Evolutionary conservation across 2,797 vertebrate genomes (phyloP).

Genomic region (Sarcoramphus papa): DNA sequence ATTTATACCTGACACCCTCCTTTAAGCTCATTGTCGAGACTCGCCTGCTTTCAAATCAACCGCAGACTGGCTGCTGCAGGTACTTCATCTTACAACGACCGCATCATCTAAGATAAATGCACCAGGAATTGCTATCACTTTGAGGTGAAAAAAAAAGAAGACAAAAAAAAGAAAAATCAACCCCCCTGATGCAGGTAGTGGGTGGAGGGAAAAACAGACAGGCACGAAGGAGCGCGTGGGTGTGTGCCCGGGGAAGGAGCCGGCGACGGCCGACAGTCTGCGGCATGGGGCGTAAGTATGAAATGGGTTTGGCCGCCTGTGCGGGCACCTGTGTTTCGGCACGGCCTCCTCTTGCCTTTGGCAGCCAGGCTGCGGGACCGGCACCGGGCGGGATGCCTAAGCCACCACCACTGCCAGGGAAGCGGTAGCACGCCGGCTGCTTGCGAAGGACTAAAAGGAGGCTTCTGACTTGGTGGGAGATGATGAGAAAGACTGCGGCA

Average conservation of each 20-base stretch:
- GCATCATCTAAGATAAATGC: constrained; percentile 87
- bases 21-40: constrained; percentile 85
- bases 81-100: constrained; percentile 86
- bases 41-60: constrained; percentile 89
- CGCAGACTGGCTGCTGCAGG: constrained; percentile 82
- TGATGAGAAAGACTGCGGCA: background rate
- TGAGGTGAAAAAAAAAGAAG: constrained; percentile 50
- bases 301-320: background rate
- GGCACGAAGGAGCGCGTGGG: background rate
- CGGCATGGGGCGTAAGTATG: background rate
- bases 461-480: background rate
- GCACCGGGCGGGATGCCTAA: accelerated
- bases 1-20: constrained; percentile 83
- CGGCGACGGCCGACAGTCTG: background rate
- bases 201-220: background rate
- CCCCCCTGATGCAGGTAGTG: background rate
- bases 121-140: constrained; percentile 80
- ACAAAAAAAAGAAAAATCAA: background rate
- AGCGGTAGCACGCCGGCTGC: accelerated
- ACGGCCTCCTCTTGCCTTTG: background rate
- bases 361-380: background rate
- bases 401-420: background rate
- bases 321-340: background rate
- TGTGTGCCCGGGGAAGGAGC: background rate
- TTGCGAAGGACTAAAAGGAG: background rate